These are phyloP conservation scores for Hydrotaea cyrtoneurina DNA, from an alignment of 2,888 invertebrate species.

Conservation along the genomic window DNA sequence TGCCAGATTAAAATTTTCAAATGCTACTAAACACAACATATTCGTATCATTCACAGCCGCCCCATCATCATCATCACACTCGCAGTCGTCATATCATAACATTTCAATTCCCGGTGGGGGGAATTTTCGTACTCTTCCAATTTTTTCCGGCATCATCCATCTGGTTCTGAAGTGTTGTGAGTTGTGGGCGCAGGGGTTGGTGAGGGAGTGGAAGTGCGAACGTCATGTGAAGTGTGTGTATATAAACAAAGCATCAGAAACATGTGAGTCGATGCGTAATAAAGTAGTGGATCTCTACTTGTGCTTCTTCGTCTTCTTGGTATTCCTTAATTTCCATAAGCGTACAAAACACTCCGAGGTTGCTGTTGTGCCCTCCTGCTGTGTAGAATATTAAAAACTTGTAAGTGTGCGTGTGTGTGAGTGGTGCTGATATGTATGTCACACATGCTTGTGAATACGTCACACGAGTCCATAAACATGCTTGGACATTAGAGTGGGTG, in stretches of 20 bases:
- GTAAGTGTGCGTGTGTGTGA: not conserved
- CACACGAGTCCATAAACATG: not conserved
- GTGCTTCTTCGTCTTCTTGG: not conserved
- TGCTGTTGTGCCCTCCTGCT: slow-evolving; percentile 38
- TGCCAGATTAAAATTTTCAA: not conserved
- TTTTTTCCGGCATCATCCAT: not conserved
- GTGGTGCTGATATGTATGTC: slow-evolving; percentile 3
- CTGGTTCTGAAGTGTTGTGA: not conserved
- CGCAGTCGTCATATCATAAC: slow-evolving; percentile 26
- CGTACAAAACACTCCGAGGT: not conserved
- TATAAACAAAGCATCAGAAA: not conserved
- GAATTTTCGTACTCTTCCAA: not conserved
- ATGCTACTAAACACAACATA: slow-evolving; percentile 5
- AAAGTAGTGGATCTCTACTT: slow-evolving; percentile 34
- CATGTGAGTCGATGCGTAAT: slow-evolving; percentile 47
- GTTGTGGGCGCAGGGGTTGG: not conserved
- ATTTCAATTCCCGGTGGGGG: slow-evolving; percentile 42
- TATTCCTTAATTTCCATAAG: slow-evolving; percentile 32
- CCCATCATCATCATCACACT: not conserved
- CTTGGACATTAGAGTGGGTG: not conserved
- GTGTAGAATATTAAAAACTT: slow-evolving; percentile 33
- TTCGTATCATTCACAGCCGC: not conserved
- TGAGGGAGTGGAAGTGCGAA: not conserved
- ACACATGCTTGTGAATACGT: not conserved
- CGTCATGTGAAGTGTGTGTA: not conserved